A percentile compares a stretch with the other conserved stretches of the same genome.
Evolutionary conservation across 1,140 invertebrate genomes (phyloP).

Genomic region (Amphibalanus amphitrite): DNA sequence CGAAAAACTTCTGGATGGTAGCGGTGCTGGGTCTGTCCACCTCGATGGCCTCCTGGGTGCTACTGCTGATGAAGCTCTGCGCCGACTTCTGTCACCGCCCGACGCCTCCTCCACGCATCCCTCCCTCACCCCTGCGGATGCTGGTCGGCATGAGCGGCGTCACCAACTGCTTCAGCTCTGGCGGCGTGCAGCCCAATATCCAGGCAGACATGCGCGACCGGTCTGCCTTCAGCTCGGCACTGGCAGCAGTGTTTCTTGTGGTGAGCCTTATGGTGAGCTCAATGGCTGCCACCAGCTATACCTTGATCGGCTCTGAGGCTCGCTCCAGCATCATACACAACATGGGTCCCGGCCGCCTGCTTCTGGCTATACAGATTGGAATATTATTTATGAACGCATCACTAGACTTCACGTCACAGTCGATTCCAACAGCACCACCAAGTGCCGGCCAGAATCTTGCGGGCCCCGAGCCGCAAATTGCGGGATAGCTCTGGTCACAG

Average conservation of each 20-base stretch:
- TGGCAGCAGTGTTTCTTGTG: neutral
- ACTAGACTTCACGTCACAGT: no score
- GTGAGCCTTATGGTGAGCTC: no score
- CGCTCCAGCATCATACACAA: no score
- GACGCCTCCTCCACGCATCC: neutral
- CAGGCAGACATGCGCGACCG: constrained; percentile 37
- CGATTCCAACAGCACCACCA: no score
- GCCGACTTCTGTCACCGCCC: constrained; percentile 14
- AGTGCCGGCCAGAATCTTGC: no score
- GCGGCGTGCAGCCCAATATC: constrained; percentile 40
- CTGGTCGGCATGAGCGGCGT: neutral
- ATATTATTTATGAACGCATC: no score
- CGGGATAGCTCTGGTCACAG: no score
- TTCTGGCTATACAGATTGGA: no score
- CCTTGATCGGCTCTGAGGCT: no score
- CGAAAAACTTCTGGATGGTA: constrained; percentile 52
- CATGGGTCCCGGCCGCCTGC: no score
- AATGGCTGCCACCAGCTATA: no score
- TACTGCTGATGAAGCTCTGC: constrained; percentile 26
- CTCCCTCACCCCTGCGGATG: neutral
- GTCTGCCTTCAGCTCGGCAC: constrained; percentile 16
- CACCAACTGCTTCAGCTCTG: neutral
- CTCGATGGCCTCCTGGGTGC: constrained; percentile 9
- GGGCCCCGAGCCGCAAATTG: no score
- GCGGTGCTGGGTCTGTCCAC: constrained; percentile 21